Conservation (phyloP, 2,888 invertebrate genomes). For the Oscheius myriophilus region DNA sequence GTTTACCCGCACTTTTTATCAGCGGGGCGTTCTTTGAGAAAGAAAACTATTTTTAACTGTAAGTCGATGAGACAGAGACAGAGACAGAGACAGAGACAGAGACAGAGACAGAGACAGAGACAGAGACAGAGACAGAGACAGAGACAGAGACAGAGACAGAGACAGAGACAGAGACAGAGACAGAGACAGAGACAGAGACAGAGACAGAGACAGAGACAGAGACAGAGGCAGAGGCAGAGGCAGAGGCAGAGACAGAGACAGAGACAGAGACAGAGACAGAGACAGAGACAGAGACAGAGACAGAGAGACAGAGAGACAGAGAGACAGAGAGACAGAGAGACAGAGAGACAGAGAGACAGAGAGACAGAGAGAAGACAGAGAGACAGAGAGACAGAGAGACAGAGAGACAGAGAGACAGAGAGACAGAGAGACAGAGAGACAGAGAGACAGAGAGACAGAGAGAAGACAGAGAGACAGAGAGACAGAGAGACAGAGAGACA, state of each 20-base stretch:
- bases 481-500: constrained; percentile 4
- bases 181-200: constrained; percentile 3
- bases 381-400: constrained; percentile 5
- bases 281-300: constrained; percentile 4
- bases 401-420: constrained; percentile 6
- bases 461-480: constrained; percentile 6
- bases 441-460: constrained; percentile 6
- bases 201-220: constrained; percentile 5
- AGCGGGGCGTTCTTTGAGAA: not conserved
- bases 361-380: constrained; percentile 6
- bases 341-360: constrained; percentile 3
- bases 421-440: constrained; percentile 4
- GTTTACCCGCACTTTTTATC: not conserved
- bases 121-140: constrained; percentile 3
- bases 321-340: constrained; percentile 6
- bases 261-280: constrained; percentile 8
- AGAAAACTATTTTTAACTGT: not conserved
- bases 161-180: constrained; percentile 4
- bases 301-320: constrained; percentile 3
- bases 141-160: constrained; percentile 6
- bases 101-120: constrained; percentile 4
- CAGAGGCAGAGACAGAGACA: constrained; percentile 1
- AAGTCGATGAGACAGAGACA: not conserved
- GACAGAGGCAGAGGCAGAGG: too few relatives aligned
- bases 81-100: constrained; percentile 6